A percentile compares a stretch with the other conserved stretches of the same genome.
Evolutionary conservation across 2,113 vertebrate species (phyloP).

Genomic region (Limanda limanda): DNA sequence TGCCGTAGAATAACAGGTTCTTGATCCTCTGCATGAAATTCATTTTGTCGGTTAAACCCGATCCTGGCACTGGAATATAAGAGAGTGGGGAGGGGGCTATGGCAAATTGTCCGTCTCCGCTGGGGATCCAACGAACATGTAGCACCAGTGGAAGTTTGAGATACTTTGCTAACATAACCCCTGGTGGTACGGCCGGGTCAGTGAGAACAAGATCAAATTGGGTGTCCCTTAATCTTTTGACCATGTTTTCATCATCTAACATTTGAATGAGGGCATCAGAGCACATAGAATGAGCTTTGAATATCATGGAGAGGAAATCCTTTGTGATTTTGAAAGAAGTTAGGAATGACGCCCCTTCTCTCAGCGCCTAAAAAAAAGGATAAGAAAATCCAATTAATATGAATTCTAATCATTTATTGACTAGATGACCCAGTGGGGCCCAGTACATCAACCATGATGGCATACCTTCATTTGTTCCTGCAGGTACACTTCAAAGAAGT

Average conservation of each 20-base stretch:
- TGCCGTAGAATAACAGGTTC: constrained; percentile 66
- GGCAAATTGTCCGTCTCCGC: constrained; percentile 75
- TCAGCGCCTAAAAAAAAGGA: constrained; percentile 53
- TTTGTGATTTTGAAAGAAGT: constrained; percentile 52
- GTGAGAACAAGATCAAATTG: constrained; percentile 79
- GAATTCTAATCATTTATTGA: background rate
- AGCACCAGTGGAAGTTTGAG: constrained; percentile 79
- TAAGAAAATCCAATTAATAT: background rate
- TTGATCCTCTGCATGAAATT: constrained; percentile 75
- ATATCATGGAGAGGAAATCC: constrained; percentile 39
- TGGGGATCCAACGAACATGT: constrained; percentile 80
- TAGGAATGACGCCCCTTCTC: constrained; percentile 13
- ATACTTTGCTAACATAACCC: constrained; percentile 76
- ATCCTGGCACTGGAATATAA: constrained; percentile 78
- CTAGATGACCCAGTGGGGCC: too few species aligned
- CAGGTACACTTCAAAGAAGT: constrained; percentile 69
- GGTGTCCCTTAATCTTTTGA: constrained; percentile 56
- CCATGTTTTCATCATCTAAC: constrained; percentile 50
- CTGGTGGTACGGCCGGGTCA: constrained; percentile 71
- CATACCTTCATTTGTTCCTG: constrained; percentile 49
- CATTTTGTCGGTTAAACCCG: constrained; percentile 79
- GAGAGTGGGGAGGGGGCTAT: constrained; percentile 80
- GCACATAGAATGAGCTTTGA: background rate
- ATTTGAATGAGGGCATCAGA: constrained; percentile 33
- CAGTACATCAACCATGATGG: background rate